Percentiles rank a stretch among this genome's conserved stretches.
These are phyloP conservation scores for Oostethus manadensis DNA, from an alignment of 2,113 vertebrate species.

Conservation along the genomic window DNA sequence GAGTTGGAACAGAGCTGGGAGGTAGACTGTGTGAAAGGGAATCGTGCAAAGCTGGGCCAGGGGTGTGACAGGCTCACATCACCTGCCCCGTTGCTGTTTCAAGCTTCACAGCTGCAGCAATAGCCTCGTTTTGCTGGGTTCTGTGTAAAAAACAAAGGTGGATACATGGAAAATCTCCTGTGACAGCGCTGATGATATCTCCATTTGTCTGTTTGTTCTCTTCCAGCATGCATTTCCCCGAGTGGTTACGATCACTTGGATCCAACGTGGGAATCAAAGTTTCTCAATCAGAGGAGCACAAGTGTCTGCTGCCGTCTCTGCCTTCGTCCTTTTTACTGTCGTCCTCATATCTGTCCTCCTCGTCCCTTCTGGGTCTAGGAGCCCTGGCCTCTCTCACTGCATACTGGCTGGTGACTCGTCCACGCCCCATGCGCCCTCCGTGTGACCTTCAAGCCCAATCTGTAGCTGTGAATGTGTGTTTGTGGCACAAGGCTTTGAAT, in stretches of 20 bases:
- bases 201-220: neutral
- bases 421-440: slow-evolving; percentile 65
- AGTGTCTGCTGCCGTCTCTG: slow-evolving; percentile 54
- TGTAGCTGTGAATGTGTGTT: slow-evolving; percentile 65
- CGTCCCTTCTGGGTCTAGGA: slow-evolving; percentile 72
- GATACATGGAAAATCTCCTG: too few species aligned
- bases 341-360: slow-evolving; percentile 56
- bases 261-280: slow-evolving; percentile 43
- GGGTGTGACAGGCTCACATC: neutral
- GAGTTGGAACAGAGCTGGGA: too few species aligned
- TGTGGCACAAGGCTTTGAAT: rapidly evolving
- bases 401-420: slow-evolving; percentile 74
- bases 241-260: slow-evolving; percentile 68
- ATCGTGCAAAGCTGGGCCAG: too few species aligned
- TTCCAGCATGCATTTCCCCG: slow-evolving; percentile 72
- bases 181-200: too few species aligned
- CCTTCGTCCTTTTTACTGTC: slow-evolving; percentile 57
- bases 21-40: too few species aligned
- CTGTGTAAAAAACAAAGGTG: too few species aligned
- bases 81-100: neutral
- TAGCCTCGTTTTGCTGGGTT: neutral
- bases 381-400: slow-evolving; percentile 73
- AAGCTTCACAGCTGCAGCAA: neutral
- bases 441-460: slow-evolving; percentile 73
- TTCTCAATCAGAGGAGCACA: slow-evolving; percentile 54